Evolutionary conservation across 2,113 vertebrate genomes (phyloP).

Genomic region (Argyrosomus japonicus): DNA sequence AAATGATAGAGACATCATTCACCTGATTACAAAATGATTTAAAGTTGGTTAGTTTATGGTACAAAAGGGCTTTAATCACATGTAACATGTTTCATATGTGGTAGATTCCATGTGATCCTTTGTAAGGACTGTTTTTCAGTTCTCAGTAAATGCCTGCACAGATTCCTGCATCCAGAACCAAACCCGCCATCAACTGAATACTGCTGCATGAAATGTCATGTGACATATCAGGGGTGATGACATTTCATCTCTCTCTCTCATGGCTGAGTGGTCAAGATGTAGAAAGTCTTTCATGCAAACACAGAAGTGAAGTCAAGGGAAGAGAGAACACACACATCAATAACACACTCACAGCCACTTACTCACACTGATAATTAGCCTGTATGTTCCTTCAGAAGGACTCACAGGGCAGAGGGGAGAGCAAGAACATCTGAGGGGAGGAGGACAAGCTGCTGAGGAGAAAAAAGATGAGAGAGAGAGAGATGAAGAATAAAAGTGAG

Average conservation of each 20-base stretch:
- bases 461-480: background rate
- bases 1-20: no score
- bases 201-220: background rate
- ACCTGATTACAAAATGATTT: no score
- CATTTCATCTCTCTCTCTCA: background rate
- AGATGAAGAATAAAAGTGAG: background rate
- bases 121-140: no score
- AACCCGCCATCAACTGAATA: background rate
- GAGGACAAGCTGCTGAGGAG: background rate
- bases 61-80: no score
- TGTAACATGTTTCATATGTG: no score
- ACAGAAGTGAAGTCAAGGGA: background rate
- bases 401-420: constrained; percentile 29
- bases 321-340: background rate
- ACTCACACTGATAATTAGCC: constrained; percentile 50
- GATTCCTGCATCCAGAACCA: no score
- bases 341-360: background rate
- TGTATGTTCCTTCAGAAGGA: constrained; percentile 20
- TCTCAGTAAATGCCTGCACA: no score
- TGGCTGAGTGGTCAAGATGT: background rate
- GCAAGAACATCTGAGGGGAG: constrained; percentile 14
- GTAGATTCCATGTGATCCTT: no score
- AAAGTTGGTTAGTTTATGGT: no score
- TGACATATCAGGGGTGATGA: background rate
- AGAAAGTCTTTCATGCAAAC: constrained; percentile 9